Conservation (phyloP, 2,888 invertebrate species). For the Malacosoma neustria region DNA sequence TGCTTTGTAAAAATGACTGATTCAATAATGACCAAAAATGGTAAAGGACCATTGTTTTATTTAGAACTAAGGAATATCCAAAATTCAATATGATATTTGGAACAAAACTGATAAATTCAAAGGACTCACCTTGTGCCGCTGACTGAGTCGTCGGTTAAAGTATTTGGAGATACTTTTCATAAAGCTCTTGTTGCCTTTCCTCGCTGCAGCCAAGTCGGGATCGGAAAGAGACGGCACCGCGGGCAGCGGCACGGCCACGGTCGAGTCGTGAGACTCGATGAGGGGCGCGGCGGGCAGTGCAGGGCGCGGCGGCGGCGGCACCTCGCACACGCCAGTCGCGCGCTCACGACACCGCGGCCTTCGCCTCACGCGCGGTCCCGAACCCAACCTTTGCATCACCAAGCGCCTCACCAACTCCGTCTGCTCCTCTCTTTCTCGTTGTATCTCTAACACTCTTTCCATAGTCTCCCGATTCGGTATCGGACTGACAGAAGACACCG, state of each 20-base stretch:
- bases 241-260: slow-evolving; percentile 38
- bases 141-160: slow-evolving; percentile 82
- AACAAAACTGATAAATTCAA: no score
- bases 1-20: no score
- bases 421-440: slow-evolving; percentile 86
- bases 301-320: slow-evolving; percentile 34
- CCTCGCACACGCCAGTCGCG: slow-evolving; percentile 22
- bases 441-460: slow-evolving; percentile 83
- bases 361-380: slow-evolving; percentile 24
- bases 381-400: slow-evolving; percentile 83
- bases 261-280: slow-evolving; percentile 35
- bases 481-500: slow-evolving; percentile 45
- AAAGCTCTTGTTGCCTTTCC: slow-evolving; percentile 86
- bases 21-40: no score
- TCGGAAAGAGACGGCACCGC: slow-evolving; percentile 71
- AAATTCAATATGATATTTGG: no score
- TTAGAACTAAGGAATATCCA: no score
- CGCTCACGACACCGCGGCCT: slow-evolving; percentile 30
- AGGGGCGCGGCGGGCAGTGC: slow-evolving; percentile 22
- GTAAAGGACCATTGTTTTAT: no score
- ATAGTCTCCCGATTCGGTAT: slow-evolving; percentile 62
- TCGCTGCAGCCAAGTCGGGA: slow-evolving; percentile 72
- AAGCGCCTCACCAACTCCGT: slow-evolving; percentile 88
- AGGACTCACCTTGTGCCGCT: slow-evolving; percentile 74
- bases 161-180: slow-evolving; percentile 90